These are phyloP conservation scores for Psittacula derbiana DNA, from an alignment of 2,797 vertebrate genomes.

Conservation along the genomic window DNA sequence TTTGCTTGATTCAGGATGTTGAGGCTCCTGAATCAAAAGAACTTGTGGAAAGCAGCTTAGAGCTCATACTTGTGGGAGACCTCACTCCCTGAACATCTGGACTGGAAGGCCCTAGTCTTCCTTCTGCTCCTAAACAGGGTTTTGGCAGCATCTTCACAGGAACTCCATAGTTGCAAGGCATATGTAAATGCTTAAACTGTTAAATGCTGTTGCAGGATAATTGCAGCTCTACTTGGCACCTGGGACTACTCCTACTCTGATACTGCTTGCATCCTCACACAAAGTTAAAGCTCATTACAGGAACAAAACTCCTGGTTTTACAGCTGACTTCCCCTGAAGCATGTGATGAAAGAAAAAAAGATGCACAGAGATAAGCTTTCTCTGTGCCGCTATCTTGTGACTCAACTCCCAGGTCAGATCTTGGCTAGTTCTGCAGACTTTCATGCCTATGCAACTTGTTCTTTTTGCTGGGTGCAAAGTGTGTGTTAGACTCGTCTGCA, in stretches of 20 bases:
- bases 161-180: background rate
- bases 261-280: background rate
- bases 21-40: background rate
- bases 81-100: background rate
- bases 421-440: background rate
- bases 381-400: conserved; percentile 18
- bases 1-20: background rate
- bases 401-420: background rate
- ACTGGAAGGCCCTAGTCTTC: background rate
- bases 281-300: background rate
- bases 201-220: background rate
- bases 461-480: background rate
- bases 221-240: background rate
- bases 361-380: background rate
- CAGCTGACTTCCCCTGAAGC: conserved; percentile 41
- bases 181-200: background rate
- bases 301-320: background rate
- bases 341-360: background rate
- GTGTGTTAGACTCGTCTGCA: background rate
- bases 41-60: background rate
- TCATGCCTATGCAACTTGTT: background rate
- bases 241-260: background rate
- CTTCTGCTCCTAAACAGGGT: background rate
- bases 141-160: background rate
- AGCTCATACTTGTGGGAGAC: background rate